Evolutionary conservation across 2,888 invertebrate genomes (phyloP).

Genomic region (Dolomedes plantarius): DNA sequence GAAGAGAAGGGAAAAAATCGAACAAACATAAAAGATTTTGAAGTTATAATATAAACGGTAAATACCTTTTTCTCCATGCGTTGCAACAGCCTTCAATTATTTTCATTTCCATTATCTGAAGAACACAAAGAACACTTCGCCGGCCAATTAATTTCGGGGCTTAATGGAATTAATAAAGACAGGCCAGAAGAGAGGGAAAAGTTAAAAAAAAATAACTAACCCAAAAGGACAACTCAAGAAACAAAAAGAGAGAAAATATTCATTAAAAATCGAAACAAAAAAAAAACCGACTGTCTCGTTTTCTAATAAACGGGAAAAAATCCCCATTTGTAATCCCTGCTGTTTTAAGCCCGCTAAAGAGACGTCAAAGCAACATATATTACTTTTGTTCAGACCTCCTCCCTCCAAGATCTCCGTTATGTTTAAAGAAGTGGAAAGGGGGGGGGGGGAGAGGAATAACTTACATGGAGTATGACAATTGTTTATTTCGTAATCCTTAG

Average conservation of each 20-base stretch:
- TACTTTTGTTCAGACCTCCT: constrained; percentile 13
- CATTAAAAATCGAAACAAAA: constrained; percentile 48
- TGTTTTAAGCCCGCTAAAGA: constrained; percentile 31
- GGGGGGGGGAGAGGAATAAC: not conserved
- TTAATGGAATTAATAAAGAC: constrained; percentile 64
- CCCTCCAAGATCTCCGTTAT: not conserved
- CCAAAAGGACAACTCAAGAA: constrained; percentile 14
- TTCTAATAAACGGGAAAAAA: constrained; percentile 33
- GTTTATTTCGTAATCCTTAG: constrained; percentile 12
- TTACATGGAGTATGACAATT: not conserved
- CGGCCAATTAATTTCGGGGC: constrained; percentile 54
- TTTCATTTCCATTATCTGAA: constrained; percentile 5
- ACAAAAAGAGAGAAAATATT: constrained; percentile 25
- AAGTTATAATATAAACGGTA: constrained; percentile 3
- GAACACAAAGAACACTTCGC: constrained; percentile 3
- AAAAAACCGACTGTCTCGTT: constrained; percentile 25
- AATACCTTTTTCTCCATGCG: not conserved
- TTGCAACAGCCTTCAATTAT: not conserved
- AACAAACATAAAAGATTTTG: not conserved
- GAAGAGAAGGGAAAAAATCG: not conserved
- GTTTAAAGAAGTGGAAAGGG: too few species aligned
- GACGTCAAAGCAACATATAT: constrained; percentile 51
- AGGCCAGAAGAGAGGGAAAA: not conserved
- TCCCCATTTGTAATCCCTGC: constrained; percentile 38
- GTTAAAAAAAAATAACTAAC: constrained; percentile 14